Evolutionary conservation across 1,140 invertebrate genomes (phyloP).

Genomic region (Drosophila lini): DNA sequence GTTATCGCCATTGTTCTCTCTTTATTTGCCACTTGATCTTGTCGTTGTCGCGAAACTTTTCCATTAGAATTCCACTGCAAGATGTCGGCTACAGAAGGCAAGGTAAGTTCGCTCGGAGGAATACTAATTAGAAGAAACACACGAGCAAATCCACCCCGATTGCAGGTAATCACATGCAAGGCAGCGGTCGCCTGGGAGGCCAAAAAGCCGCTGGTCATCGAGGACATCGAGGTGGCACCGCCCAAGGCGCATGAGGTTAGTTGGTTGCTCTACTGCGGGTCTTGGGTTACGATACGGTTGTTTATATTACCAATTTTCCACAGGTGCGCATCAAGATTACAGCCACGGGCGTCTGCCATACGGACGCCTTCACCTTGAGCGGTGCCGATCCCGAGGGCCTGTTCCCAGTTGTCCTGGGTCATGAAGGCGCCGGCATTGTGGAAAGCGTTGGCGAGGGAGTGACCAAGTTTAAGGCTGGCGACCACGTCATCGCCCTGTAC

Average conservation of each 20-base stretch:
- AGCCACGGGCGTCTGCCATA: constrained; percentile 97
- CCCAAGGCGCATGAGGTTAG: constrained; percentile 92
- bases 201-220: constrained; percentile 93
- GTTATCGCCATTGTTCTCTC: constrained; percentile 15
- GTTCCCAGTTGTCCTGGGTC: constrained; percentile 96
- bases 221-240: constrained; percentile 97
- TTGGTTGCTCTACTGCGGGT: constrained; percentile 19
- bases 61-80: constrained; percentile 31
- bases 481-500: constrained; percentile 98
- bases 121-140: constrained; percentile 28
- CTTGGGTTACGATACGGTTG: neutral
- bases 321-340: constrained; percentile 91
- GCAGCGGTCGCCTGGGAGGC: constrained; percentile 97
- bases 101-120: constrained; percentile 46
- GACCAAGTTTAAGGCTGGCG: constrained; percentile 93
- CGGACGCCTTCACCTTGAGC: constrained; percentile 96
- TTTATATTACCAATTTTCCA: neutral
- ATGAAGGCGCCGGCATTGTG: constrained; percentile 97
- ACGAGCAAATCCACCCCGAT: neutral
- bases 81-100: constrained; percentile 77
- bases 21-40: constrained; percentile 21
- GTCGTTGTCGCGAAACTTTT: constrained; percentile 36
- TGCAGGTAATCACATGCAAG: constrained; percentile 91
- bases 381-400: constrained; percentile 97
- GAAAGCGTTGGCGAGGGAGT: constrained; percentile 98